Evolutionary conservation across 1,140 invertebrate genomes (phyloP).

Genomic region (Acromyrmex heyeri): DNA sequence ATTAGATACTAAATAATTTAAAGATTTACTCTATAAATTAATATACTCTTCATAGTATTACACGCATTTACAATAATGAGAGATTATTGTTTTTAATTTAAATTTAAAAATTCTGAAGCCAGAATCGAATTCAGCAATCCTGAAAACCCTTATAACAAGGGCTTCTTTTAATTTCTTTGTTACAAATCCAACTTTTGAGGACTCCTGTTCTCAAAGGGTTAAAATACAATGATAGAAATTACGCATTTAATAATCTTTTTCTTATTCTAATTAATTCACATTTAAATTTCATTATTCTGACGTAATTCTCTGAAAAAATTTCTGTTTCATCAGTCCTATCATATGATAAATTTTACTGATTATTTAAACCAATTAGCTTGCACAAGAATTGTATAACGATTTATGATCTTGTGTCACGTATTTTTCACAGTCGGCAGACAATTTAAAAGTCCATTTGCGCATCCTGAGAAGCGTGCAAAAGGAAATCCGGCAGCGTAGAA

Average conservation of each 20-base stretch:
- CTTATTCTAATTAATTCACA: neutral
- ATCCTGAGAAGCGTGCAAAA: constrained; percentile 7
- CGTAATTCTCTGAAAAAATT: neutral
- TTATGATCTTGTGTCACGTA: neutral
- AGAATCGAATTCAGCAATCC: too few species aligned
- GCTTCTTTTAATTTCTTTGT: too few species aligned
- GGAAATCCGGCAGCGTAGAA: constrained; percentile 46
- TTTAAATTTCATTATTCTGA: neutral
- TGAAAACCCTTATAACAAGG: too few species aligned
- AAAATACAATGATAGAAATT: neutral
- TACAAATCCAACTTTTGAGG: too few species aligned
- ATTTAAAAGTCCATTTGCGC: constrained; percentile 62
- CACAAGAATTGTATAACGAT: neutral
- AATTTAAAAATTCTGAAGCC: too few species aligned
- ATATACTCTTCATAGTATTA: too few species aligned
- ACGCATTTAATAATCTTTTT: neutral
- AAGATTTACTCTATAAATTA: too few species aligned
- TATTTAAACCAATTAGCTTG: constrained; percentile 15
- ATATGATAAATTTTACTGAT: neutral
- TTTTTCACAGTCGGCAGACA: constrained; percentile 41
- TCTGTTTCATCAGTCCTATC: neutral
- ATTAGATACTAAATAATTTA: too few species aligned
- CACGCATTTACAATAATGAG: too few species aligned
- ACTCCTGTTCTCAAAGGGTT: too few species aligned
- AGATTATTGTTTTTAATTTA: too few species aligned